phyloP scores from a whole-genome alignment of 2,797 vertebrate species.

The Prionace glauca region DNA sequence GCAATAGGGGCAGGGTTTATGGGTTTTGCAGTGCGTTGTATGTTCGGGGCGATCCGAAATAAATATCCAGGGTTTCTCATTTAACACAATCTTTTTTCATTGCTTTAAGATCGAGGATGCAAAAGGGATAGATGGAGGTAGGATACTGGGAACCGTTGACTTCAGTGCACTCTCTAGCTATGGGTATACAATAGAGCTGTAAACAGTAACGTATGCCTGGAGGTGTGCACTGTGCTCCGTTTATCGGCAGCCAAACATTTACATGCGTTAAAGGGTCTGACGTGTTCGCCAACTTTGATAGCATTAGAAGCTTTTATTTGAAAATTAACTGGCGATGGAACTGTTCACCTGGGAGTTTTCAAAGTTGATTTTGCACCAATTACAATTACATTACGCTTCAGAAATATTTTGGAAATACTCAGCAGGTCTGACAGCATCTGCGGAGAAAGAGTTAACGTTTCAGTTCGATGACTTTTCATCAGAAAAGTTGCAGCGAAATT shows the following conservation, averaged over 20 bases:
- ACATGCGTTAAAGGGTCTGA: not conserved
- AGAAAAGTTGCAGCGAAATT: not conserved
- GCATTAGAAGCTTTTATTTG: not conserved
- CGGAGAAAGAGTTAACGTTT: not conserved
- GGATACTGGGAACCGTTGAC: not conserved
- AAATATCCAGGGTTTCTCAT: not conserved
- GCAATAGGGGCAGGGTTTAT: not conserved
- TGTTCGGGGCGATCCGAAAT: not conserved
- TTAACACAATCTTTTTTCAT: not conserved
- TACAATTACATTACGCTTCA: not conserved
- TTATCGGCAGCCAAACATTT: not conserved
- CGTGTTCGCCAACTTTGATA: not conserved
- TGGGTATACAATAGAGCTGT: not conserved
- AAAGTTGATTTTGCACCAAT: not conserved
- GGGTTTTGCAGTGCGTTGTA: not conserved
- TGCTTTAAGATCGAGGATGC: not conserved
- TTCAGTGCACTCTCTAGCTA: not conserved
- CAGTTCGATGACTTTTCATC: not conserved
- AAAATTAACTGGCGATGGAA: not conserved
- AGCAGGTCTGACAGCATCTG: not conserved
- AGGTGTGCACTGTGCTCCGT: not conserved
- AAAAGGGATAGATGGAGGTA: no score
- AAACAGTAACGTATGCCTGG: not conserved
- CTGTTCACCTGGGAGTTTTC: not conserved
- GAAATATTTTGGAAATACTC: not conserved